Conservation (phyloP, 2,113 vertebrate genomes). For the Todiramphus chloris region DNA sequence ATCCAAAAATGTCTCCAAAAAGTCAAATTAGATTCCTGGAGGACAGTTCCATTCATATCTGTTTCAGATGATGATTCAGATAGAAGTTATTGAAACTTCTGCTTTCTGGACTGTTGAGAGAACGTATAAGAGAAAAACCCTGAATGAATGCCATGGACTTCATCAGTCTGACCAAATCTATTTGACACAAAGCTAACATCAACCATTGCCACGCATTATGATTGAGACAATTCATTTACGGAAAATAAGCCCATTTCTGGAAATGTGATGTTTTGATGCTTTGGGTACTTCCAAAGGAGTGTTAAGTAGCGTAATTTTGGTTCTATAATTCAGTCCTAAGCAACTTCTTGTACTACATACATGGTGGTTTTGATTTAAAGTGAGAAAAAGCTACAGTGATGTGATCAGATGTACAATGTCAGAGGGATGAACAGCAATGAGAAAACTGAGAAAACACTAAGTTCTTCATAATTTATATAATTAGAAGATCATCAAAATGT, state of each 20-base stretch:
- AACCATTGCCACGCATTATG: background rate
- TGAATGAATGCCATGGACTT: background rate
- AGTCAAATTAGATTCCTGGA: background rate
- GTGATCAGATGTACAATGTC: background rate
- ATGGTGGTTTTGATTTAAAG: background rate
- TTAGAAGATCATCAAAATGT: background rate
- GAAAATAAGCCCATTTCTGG: background rate
- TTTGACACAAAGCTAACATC: background rate
- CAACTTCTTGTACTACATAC: background rate
- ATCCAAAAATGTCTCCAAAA: background rate
- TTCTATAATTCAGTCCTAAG: background rate
- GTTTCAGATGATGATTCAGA: background rate
- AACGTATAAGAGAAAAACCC: background rate
- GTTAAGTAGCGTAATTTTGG: background rate
- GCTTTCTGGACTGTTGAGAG: background rate
- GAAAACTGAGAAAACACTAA: background rate
- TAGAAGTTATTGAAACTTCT: background rate
- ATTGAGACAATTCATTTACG: background rate
- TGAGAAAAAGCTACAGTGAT: background rate
- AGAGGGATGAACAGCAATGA: background rate
- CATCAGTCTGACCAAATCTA: background rate
- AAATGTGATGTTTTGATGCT: background rate
- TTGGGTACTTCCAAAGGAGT: background rate
- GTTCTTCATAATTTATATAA: background rate
- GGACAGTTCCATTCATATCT: rapidly evolving